phyloP scores from a whole-genome alignment of 1,140 invertebrate species.

The Drosophila santomea region DNA sequence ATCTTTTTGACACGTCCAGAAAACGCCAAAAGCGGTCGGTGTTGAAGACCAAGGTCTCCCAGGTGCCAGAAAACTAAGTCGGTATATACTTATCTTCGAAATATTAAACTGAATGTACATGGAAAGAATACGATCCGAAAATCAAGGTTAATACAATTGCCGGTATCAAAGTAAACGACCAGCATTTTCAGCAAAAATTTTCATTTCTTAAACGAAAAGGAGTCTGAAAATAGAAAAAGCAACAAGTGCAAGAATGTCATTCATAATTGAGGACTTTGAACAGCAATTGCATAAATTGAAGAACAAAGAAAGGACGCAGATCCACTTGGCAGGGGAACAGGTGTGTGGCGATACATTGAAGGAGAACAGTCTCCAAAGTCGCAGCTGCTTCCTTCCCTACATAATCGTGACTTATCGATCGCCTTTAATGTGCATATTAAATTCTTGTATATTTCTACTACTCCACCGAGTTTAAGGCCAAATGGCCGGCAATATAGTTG shows the following conservation, averaged over 20 bases:
- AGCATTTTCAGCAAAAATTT: conserved; percentile 65
- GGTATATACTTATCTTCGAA: too few relatives aligned
- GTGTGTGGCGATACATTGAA: background rate
- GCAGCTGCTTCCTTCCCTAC: conserved; percentile 41
- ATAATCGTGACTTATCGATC: conserved; percentile 80
- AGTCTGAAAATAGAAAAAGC: conserved; percentile 26
- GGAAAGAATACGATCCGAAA: conserved; percentile 2
- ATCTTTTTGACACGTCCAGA: too few relatives aligned
- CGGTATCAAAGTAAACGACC: conserved; percentile 43
- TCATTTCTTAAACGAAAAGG: conserved; percentile 29
- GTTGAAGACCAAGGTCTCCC: background rate
- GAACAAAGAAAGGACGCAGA: conserved; percentile 46
- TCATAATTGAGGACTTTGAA: conserved; percentile 75
- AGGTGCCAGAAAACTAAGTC: conserved; percentile 8
- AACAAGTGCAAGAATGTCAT: conserved; percentile 74
- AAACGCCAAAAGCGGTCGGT: too few relatives aligned
- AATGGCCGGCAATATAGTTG: conserved; percentile 65
- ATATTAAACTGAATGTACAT: too few relatives aligned
- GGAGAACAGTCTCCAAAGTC: conserved; percentile 37
- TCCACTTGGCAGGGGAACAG: background rate
- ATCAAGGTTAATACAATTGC: conserved; percentile 38
- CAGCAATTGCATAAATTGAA: conserved; percentile 80
- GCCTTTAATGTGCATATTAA: conserved; percentile 80
- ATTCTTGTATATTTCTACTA: conserved; percentile 75
- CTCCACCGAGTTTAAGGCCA: conserved; percentile 52